Percentiles rank a stretch among this genome's conserved stretches.
Evolutionary conservation across 92 coral and sea anemone genomes (phyloP).

Genomic region (Porites evermanni): DNA sequence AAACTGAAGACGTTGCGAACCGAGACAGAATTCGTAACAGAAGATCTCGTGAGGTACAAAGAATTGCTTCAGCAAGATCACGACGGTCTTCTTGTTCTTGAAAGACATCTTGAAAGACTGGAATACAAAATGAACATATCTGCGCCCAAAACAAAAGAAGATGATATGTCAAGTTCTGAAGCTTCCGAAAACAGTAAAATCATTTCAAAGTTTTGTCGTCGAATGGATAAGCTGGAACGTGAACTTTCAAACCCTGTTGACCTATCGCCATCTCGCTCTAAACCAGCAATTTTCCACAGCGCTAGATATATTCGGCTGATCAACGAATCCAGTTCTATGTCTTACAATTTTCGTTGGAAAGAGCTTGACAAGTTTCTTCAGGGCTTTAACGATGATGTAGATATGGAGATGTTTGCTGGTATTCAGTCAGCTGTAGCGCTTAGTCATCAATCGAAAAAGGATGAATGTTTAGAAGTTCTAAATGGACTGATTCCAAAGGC

Average conservation of each 20-base stretch:
- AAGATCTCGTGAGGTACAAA: slow-evolving; percentile 34
- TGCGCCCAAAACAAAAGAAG: not conserved
- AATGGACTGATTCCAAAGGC: slow-evolving; percentile 26
- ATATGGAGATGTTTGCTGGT: slow-evolving; percentile 44
- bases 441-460: slow-evolving; percentile 30
- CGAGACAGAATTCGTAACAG: slow-evolving; percentile 49
- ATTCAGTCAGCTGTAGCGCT: slow-evolving; percentile 38
- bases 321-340: slow-evolving; percentile 13
- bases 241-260: slow-evolving; percentile 9
- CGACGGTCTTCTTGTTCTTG: slow-evolving; percentile 24
- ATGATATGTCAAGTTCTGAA: not conserved
- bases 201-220: slow-evolving; percentile 25
- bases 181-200: slow-evolving; percentile 27
- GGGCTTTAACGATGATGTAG: slow-evolving; percentile 31
- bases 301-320: slow-evolving; percentile 43
- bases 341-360: slow-evolving; percentile 41
- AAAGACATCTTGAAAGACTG: slow-evolving; percentile 39
- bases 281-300: slow-evolving; percentile 40
- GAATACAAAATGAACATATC: slow-evolving; percentile 38
- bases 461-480: slow-evolving; percentile 17
- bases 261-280: slow-evolving; percentile 31
- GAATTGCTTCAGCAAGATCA: slow-evolving; percentile 3
- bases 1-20: slow-evolving; percentile 28
- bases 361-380: slow-evolving; percentile 32
- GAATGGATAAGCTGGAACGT: slow-evolving; percentile 28